These are phyloP conservation scores for Anabacerthia variegaticeps DNA, from an alignment of 2,797 vertebrate genomes.

Conservation along the genomic window DNA sequence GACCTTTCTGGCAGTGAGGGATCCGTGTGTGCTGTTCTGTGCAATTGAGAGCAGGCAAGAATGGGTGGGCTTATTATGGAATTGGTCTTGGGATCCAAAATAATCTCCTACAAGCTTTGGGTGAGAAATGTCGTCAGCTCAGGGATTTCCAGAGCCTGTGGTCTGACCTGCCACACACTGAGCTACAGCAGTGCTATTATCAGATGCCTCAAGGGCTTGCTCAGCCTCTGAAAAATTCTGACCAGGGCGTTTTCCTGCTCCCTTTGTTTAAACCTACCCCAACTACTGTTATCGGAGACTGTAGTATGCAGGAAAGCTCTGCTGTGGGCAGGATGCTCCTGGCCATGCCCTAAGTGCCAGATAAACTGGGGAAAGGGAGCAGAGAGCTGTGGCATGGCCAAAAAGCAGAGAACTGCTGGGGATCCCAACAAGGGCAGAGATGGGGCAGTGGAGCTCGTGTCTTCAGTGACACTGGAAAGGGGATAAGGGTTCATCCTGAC, in stretches of 20 bases:
- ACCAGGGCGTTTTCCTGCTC: background rate
- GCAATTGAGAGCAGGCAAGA: background rate
- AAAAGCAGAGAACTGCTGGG: rapidly evolving
- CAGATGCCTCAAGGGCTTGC: background rate
- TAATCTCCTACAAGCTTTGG: background rate
- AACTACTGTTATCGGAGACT: background rate
- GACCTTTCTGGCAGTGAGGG: background rate
- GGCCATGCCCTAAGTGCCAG: background rate
- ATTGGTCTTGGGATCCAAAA: background rate
- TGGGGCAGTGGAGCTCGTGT: background rate
- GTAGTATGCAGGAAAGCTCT: background rate
- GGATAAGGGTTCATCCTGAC: background rate
- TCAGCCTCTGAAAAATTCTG: background rate
- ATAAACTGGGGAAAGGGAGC: background rate
- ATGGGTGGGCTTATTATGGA: background rate
- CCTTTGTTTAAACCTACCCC: background rate
- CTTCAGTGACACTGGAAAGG: background rate
- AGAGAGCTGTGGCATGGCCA: background rate
- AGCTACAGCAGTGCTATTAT: background rate
- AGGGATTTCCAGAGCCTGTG: background rate
- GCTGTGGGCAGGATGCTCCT: background rate
- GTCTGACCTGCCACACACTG: background rate
- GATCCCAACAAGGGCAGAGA: background rate
- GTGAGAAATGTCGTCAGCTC: background rate
- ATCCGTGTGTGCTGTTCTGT: background rate